Evolutionary conservation across 2,797 vertebrate species (phyloP).

Genomic region (Cossypha dichroa): DNA sequence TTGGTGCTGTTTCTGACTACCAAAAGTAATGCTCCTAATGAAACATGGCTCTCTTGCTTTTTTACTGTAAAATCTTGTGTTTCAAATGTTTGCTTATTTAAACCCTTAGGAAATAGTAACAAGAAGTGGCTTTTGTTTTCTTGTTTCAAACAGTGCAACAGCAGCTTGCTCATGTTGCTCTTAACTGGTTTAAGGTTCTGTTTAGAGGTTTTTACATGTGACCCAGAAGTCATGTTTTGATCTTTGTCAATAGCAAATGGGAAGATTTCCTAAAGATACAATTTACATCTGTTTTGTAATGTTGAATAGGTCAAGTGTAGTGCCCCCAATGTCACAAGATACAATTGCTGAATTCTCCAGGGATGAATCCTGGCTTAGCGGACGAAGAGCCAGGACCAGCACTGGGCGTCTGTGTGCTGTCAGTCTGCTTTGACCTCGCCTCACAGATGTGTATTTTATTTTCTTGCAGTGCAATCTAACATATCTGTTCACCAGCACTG

Average conservation of each 20-base stretch:
- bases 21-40: background rate
- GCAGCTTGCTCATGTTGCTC: background rate
- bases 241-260: conserved; percentile 19
- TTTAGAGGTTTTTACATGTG: background rate
- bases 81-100: conserved; percentile 11
- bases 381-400: background rate
- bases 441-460: background rate
- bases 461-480: background rate
- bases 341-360: background rate
- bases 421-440: background rate
- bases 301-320: background rate
- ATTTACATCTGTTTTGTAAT: conserved; percentile 23
- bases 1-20: conserved; percentile 12
- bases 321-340: background rate
- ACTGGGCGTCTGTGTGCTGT: background rate
- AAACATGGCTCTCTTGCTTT: background rate
- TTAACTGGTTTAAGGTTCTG: background rate
- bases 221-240: conserved; percentile 7
- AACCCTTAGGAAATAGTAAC: background rate
- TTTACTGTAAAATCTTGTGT: background rate
- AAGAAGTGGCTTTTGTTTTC: background rate
- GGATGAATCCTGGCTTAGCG: background rate
- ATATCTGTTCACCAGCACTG: background rate
- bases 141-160: background rate
- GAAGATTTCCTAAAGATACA: background rate